Conservation (phyloP, 2,113 vertebrate species). For the Chelonoidis abingdonii region DNA sequence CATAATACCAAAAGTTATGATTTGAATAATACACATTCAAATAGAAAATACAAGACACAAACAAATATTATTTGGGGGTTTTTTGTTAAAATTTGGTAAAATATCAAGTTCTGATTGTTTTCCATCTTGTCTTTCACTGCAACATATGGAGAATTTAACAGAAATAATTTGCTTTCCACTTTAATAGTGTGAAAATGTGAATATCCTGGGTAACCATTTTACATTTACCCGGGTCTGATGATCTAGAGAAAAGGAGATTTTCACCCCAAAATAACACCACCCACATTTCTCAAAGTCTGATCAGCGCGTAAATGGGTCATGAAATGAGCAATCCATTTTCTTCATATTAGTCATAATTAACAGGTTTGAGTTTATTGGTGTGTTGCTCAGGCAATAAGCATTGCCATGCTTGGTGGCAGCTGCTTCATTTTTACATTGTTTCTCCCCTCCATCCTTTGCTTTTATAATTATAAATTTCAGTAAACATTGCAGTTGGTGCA, state of each 20-base stretch:
- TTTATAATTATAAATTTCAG: conserved; percentile 53
- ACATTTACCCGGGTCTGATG: background rate
- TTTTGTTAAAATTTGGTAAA: background rate
- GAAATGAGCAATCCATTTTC: conserved; percentile 9
- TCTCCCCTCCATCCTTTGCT: background rate
- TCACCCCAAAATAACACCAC: background rate
- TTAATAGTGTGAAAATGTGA: background rate
- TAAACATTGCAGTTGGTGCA: conserved; percentile 26
- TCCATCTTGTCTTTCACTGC: background rate
- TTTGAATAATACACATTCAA: background rate
- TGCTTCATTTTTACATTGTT: conserved; percentile 40
- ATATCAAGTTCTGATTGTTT: background rate
- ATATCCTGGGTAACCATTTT: background rate
- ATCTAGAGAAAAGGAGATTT: background rate
- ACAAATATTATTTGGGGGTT: background rate
- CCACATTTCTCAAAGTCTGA: background rate
- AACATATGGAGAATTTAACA: background rate
- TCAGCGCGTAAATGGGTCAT: background rate
- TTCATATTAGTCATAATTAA: background rate
- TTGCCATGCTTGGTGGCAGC: background rate
- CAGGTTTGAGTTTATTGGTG: background rate
- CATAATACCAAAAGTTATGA: background rate
- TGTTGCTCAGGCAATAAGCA: background rate
- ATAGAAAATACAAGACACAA: background rate
- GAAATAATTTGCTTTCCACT: background rate